phyloP scores from a whole-genome alignment of 2,113 vertebrate genomes.

The Aptenodytes patagonicus region DNA sequence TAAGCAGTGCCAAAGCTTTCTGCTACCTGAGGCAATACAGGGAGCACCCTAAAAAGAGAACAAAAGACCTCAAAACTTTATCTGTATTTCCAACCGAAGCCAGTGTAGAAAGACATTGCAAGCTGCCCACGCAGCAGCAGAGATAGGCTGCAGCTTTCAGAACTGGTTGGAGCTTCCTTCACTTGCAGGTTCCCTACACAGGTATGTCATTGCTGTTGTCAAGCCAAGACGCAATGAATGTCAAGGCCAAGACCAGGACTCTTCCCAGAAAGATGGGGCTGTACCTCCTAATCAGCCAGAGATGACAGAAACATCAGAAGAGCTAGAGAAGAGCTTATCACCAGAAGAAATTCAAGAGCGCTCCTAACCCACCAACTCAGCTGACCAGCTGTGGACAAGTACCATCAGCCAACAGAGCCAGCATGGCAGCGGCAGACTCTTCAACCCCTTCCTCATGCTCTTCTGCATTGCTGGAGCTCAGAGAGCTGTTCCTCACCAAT shows the following conservation, averaged over 20 bases:
- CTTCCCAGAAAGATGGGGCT: not conserved
- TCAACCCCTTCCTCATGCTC: not conserved
- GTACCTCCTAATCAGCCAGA: not conserved
- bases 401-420: not conserved
- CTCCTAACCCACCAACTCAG: not conserved
- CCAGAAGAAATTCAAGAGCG: not conserved
- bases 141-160: not conserved
- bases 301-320: not conserved
- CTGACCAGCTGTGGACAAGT: not conserved
- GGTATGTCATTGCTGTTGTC: not conserved
- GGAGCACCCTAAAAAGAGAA: not conserved
- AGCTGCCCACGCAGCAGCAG: rapidly evolving
- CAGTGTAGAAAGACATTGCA: not conserved
- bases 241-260: not conserved
- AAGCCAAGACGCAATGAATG: not conserved
- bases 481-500: not conserved
- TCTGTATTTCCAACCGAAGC: not conserved
- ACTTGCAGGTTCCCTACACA: not conserved
- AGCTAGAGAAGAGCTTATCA: not conserved
- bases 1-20: not conserved
- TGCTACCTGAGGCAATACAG: not conserved
- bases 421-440: not conserved
- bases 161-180: not conserved
- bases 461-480: not conserved
- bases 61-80: not conserved